Evolutionary conservation across 2,797 vertebrate species (phyloP), one percentile per base, ranked within the genome.

Genomic region (Calcarius lapponicus): DNA sequence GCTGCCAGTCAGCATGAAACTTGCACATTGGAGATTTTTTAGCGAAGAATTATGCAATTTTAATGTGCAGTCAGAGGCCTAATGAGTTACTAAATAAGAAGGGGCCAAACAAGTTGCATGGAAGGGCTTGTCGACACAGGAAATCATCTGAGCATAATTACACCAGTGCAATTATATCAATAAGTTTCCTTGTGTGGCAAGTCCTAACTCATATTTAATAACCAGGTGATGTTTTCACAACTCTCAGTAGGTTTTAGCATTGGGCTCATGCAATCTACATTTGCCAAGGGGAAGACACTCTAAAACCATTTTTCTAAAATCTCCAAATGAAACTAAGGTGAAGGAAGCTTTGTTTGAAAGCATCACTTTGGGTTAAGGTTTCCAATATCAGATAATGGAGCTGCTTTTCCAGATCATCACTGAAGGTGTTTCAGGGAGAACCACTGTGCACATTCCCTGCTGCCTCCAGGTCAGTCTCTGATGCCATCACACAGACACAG

Each of bases 91-190:
- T 93, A 90, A 79, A 48, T 53, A 88, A 86, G 88, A 92, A 95
- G 56, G 83, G 90, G 57, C 80, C 64, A 66, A 93, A 60, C 42
- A 28, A 86, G 70, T 71, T 95, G 94, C 78, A 93, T 76, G 29
- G 32, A 85, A 94, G 53, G 91, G 64, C 95, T 67, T 97, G 96
- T 94, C 4, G 19, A 88, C 88, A 90, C 95, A 95, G 90, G 87
- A 75, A 91, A 92, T 19, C 11, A 1, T 57, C 81, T 45, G 56
- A 81, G 76, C 29, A 13, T 81, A 93, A 94, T 93, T 96, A 90
- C 11, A 19, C n/a, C 16, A 26, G 31, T 7, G 67, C 62, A 96
- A 96, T 95, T 96, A 92, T 86, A 92, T 73, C 91, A 81, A 0
- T 81, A 94, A 75, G 78, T 92, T 90, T 81, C 80, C 82, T 66